Conservation (phyloP, 2,888 invertebrate species). For the Fabriciana adippe region DNA sequence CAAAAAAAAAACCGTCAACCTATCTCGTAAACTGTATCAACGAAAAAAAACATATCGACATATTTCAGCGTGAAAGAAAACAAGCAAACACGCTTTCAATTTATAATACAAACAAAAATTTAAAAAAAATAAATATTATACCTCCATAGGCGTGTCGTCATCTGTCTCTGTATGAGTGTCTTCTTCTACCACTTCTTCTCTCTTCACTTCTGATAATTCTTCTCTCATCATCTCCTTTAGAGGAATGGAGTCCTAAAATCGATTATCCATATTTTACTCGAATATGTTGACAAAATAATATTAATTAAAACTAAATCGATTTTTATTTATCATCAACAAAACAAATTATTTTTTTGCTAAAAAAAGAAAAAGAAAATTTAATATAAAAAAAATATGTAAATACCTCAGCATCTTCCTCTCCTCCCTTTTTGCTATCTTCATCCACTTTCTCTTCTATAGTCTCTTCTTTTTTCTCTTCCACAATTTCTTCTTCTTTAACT, state of each 20-base stretch:
- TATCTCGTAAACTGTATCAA: too few species aligned
- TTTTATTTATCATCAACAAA: neutral
- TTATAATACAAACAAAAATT: neutral
- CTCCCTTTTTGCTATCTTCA: constrained; percentile 48
- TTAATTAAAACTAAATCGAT: neutral
- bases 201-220: constrained; percentile 43
- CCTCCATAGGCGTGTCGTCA: constrained; percentile 84
- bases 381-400: neutral
- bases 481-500: constrained; percentile 28
- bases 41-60: too few species aligned
- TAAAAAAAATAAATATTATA: constrained; percentile 40
- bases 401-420: constrained; percentile 62
- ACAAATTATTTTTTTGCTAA: neutral
- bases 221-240: constrained; percentile 64
- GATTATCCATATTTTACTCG: neutral
- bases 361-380: neutral
- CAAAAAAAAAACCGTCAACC: too few species aligned
- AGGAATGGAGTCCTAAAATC: constrained; percentile 64
- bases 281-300: neutral
- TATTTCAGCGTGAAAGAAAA: too few species aligned
- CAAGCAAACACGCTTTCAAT: too few species aligned
- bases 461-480: constrained; percentile 41
- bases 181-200: constrained; percentile 46
- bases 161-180: constrained; percentile 74
- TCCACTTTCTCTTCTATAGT: constrained; percentile 46